Percentiles rank a stretch among this genome's conserved stretches.
Conservation (phyloP, 1,140 invertebrate species). For the Nixonia krombeini region DNA sequence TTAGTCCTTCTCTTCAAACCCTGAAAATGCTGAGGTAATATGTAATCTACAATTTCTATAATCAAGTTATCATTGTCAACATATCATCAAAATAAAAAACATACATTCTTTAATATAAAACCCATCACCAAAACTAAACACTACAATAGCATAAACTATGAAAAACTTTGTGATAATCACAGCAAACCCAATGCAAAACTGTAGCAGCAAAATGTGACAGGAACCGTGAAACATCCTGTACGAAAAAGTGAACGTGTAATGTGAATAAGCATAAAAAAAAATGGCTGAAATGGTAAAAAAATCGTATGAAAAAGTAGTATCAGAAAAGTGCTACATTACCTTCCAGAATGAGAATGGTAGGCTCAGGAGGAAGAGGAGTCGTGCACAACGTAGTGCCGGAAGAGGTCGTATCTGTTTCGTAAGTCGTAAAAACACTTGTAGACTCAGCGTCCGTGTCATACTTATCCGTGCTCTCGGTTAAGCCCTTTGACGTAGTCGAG, state of each 20-base stretch:
- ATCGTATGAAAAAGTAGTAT: not conserved
- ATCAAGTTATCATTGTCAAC: no score
- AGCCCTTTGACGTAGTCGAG: slow-evolving; percentile 10
- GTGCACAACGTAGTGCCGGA: slow-evolving; percentile 68
- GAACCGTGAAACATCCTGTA: not conserved
- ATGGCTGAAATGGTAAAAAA: no score
- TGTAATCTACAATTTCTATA: no score
- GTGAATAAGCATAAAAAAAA: no score
- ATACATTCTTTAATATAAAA: no score
- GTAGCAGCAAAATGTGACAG: not conserved
- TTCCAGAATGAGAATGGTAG: slow-evolving; percentile 82
- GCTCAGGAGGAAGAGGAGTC: slow-evolving; percentile 77
- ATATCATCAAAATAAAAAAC: no score
- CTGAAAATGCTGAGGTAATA: no score
- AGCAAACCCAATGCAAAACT: not conserved
- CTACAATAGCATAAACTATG: not conserved
- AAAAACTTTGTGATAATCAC: not conserved
- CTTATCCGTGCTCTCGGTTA: slow-evolving; percentile 18
- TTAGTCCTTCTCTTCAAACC: no score
- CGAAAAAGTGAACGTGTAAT: not conserved
- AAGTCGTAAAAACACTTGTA: slow-evolving; percentile 31
- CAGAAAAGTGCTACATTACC: slow-evolving; percentile 73
- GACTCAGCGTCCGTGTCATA: slow-evolving; percentile 19
- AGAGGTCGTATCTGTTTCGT: slow-evolving; percentile 51
- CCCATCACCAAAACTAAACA: no score